A percentile compares a stretch with the other conserved stretches of the same genome.
These are phyloP conservation scores for Gisinianus flammeolus DNA, from an alignment of 2,888 invertebrate species.

Conservation along the genomic window DNA sequence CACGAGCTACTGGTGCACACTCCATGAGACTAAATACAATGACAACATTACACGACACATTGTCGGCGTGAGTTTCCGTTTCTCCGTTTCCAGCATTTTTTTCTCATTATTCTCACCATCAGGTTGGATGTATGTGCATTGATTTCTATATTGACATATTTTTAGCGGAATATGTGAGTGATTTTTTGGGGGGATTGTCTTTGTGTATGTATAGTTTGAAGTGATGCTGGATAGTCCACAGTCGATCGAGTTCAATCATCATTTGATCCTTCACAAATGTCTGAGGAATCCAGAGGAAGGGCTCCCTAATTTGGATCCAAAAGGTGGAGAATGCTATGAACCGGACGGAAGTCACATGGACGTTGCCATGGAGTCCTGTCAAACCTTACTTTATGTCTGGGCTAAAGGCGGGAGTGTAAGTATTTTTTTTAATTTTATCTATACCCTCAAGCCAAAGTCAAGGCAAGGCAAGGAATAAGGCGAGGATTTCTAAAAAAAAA, in stretches of 20 bases:
- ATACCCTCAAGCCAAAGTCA: background rate
- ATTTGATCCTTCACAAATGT: background rate
- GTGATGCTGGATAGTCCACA: background rate
- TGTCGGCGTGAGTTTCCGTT: conserved; percentile 26
- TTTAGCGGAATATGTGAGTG: too few relatives aligned
- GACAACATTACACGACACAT: too few relatives aligned
- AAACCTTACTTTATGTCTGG: conserved; percentile 26
- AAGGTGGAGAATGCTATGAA: conserved; percentile 26
- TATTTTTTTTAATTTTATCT: background rate
- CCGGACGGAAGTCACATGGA: background rate
- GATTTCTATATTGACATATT: too few relatives aligned
- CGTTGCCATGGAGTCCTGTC: background rate
- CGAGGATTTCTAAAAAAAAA: background rate
- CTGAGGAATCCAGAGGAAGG: background rate
- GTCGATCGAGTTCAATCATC: conserved; percentile 3
- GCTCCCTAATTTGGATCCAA: too few relatives aligned
- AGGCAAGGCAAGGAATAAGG: background rate
- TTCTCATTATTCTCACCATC: too few relatives aligned
- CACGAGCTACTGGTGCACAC: conserved; percentile 35
- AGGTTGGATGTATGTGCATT: background rate
- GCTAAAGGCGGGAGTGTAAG: conserved; percentile 21
- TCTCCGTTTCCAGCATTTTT: background rate
- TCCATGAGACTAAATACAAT: conserved; percentile 22
- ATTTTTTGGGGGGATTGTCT: too few relatives aligned
- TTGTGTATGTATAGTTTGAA: too few relatives aligned